Conservation (phyloP, 2,797 vertebrate genomes). For the Muscicapa striata region DNA sequence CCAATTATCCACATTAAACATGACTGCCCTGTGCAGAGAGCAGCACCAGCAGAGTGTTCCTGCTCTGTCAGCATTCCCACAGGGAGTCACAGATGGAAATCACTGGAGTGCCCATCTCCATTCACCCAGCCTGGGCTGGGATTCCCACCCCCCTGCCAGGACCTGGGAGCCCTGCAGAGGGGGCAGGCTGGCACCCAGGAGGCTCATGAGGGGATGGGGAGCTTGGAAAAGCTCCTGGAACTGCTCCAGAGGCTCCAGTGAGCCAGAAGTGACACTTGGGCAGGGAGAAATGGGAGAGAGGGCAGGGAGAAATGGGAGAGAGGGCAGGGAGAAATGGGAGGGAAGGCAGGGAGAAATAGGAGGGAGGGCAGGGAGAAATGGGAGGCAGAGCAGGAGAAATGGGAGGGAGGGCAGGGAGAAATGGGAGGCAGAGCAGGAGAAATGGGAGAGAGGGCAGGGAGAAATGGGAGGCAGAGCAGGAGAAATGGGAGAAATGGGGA, state of each 20-base stretch:
- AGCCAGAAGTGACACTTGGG: neutral
- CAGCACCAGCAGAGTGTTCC: neutral
- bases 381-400: no score
- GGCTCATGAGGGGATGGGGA: fast-evolving
- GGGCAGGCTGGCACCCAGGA: fast-evolving
- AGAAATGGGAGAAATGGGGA: no score
- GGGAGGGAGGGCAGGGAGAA: no score
- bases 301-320: no score
- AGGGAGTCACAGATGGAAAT: neutral
- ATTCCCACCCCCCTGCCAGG: neutral
- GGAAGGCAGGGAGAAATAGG: no score
- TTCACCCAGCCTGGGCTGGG: neutral
- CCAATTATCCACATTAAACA: neutral
- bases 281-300: neutral
- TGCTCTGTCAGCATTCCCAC: neutral
- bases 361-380: no score
- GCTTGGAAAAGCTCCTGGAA: neutral
- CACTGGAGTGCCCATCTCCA: neutral
- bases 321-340: no score
- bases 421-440: no score
- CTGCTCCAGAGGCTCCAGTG: neutral
- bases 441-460: no score
- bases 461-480: no score
- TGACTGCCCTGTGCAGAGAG: neutral
- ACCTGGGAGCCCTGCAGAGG: neutral